These are phyloP conservation scores for Tupiocoris notatus DNA, from an alignment of 2,888 invertebrate species.

Conservation along the genomic window DNA sequence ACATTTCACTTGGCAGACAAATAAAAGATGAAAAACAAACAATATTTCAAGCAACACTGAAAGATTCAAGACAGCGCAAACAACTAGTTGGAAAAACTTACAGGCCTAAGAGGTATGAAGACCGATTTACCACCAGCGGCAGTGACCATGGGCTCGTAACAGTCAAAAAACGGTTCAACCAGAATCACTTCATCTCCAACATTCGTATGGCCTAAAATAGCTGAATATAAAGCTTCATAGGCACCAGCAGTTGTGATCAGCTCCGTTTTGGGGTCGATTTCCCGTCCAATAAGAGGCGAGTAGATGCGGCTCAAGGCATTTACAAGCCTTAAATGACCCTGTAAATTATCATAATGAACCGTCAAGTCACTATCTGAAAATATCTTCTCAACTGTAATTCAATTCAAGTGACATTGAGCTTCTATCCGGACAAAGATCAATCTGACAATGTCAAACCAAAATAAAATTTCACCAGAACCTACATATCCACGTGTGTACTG, in stretches of 20 bases:
- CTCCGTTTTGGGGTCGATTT: slow-evolving; percentile 82
- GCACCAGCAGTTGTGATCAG: slow-evolving; percentile 89
- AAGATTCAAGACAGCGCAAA: no score
- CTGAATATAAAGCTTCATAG: slow-evolving; percentile 87
- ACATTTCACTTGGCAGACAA: neutral
- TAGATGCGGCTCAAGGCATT: slow-evolving; percentile 82
- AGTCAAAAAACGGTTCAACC: slow-evolving; percentile 98
- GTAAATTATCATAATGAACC: slow-evolving; percentile 51
- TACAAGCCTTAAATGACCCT: slow-evolving; percentile 91
- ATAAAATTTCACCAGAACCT: slow-evolving; percentile 54
- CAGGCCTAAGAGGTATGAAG: slow-evolving; percentile 83
- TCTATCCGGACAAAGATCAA: no score
- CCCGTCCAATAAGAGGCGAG: slow-evolving; percentile 69
- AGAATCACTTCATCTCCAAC: slow-evolving; percentile 90
- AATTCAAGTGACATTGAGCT: neutral
- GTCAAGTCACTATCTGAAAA: neutral
- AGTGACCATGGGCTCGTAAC: slow-evolving; percentile 92
- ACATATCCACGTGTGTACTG: slow-evolving; percentile 96
- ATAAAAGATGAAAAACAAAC: no score
- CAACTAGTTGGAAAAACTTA: slow-evolving; percentile 55
- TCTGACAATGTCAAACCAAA: neutral
- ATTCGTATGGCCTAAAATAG: slow-evolving; percentile 83
- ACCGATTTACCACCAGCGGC: slow-evolving; percentile 82
- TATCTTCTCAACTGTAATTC: neutral
- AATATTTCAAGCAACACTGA: no score